phyloP scores from a whole-genome alignment of 2,797 vertebrate genomes.

The Fistularia tabacaria region DNA sequence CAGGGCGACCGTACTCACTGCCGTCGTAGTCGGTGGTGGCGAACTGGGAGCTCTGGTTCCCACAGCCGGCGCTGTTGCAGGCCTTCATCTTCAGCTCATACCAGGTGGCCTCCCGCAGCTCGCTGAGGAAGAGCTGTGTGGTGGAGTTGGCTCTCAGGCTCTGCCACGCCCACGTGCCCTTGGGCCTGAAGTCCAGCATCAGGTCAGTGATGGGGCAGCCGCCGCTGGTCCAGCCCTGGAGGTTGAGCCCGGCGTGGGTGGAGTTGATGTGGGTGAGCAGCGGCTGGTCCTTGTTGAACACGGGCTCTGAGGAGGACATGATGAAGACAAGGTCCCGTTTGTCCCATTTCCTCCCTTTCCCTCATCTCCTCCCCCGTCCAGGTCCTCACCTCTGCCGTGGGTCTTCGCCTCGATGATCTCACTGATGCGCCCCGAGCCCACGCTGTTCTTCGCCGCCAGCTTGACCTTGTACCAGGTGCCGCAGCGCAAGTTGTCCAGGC shows the following conservation, averaged over 20 bases:
- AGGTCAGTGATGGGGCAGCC: conserved; percentile 94
- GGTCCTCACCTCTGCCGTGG: conserved; percentile 86
- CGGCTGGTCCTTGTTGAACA: conserved; percentile 97
- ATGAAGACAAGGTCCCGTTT: too few species aligned
- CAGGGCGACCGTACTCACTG: conserved; percentile 78
- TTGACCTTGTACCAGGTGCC: conserved; percentile 99
- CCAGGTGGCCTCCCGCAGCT: conserved; percentile 96
- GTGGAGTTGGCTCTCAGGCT: conserved; percentile 90
- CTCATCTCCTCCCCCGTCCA: neutral
- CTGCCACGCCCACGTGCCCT: conserved; percentile 97
- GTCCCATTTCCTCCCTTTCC: too few species aligned
- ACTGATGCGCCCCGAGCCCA: conserved; percentile 95
- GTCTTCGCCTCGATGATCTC: conserved; percentile 99
- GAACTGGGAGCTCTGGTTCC: conserved; percentile 92
- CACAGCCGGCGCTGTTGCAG: conserved; percentile 95
- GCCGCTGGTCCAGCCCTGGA: conserved; percentile 96
- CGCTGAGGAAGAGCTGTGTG: conserved; percentile 88
- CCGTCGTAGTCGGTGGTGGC: conserved; percentile 96
- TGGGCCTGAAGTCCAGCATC: conserved; percentile 91
- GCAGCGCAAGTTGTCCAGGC: conserved; percentile 94
- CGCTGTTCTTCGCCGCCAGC: conserved; percentile 96
- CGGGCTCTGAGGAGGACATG: conserved; percentile 76
- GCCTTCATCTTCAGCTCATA: conserved; percentile 98
- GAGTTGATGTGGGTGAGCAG: conserved; percentile 98
- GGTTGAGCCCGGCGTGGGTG: conserved; percentile 92